A percentile compares a stretch with the other conserved stretches of the same genome.
Conservation (phyloP, 2,797 vertebrate genomes). For the Cygnus olor region DNA sequence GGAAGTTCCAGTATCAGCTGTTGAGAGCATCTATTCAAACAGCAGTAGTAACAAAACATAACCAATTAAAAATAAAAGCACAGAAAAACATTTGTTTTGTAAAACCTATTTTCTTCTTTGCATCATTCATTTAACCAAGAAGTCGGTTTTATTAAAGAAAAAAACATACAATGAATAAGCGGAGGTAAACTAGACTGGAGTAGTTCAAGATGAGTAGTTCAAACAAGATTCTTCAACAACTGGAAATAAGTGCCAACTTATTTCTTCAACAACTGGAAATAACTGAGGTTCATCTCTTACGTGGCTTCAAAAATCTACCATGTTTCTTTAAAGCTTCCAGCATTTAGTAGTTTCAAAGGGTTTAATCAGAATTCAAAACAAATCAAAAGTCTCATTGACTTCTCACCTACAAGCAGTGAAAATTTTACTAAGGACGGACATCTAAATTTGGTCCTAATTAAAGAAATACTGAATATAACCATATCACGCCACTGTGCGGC, state of each 20-base stretch:
- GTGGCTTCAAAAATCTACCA: not conserved
- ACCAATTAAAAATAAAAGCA: not conserved
- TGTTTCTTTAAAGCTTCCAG: not conserved
- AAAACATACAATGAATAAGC: not conserved
- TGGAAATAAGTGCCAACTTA: not conserved
- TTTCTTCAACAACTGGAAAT: not conserved
- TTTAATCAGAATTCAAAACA: not conserved
- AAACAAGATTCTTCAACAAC: not conserved
- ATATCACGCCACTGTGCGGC: not conserved
- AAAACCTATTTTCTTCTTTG: not conserved
- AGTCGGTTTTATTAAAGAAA: not conserved
- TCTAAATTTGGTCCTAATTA: not conserved
- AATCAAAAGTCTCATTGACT: not conserved
- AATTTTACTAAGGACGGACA: not conserved
- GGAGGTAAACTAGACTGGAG: not conserved
- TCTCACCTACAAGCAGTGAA: not conserved
- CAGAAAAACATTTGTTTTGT: not conserved
- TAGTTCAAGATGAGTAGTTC: not conserved
- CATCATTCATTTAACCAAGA: not conserved
- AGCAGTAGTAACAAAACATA: not conserved
- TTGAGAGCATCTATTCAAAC: not conserved
- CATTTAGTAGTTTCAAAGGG: not conserved
- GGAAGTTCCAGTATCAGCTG: not conserved
- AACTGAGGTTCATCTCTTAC: not conserved
- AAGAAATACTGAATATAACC: not conserved